phyloP scores from a whole-genome alignment of 2,888 invertebrate species.

The Drosophila mayaguana region DNA sequence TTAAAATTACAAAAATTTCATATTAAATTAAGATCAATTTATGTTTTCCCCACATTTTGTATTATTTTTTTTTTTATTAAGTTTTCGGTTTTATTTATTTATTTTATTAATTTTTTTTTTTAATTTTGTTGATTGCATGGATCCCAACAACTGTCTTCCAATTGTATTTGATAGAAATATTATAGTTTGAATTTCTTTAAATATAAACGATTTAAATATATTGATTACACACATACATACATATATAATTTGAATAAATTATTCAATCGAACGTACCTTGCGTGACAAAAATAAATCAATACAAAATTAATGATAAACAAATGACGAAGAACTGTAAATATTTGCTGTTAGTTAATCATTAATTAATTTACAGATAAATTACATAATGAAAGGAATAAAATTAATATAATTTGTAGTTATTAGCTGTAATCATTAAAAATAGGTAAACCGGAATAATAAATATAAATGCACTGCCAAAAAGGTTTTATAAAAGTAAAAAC shows the following conservation, averaged over 20 bases:
- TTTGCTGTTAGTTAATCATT: conserved; percentile 77
- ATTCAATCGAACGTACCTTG: conserved; percentile 79
- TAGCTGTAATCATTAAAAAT: conserved; percentile 69
- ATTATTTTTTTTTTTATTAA: too few species aligned
- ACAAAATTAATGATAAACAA: conserved; percentile 40
- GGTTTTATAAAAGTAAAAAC: conserved; percentile 72
- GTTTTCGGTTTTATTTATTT: background rate
- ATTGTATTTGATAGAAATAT: conserved; percentile 67
- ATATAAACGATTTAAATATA: conserved; percentile 26
- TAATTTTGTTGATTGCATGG: conserved; percentile 60
- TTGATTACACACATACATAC: conserved; percentile 8
- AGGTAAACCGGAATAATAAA: conserved; percentile 72
- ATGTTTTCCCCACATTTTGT: background rate
- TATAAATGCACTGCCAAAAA: conserved; percentile 84
- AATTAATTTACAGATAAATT: conserved; percentile 57
- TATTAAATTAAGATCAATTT: conserved; percentile 4
- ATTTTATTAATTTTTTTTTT: conserved; percentile 7
- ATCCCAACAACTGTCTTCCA: conserved; percentile 79
- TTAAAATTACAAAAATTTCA: background rate
- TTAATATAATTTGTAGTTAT: conserved; percentile 66
- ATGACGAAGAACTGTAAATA: conserved; percentile 68
- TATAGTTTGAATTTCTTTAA: conserved; percentile 60
- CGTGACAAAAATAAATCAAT: conserved; percentile 57
- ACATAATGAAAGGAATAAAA: conserved; percentile 30
- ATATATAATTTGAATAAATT: conserved; percentile 47